A percentile compares a stretch with the other conserved stretches of the same genome.
These are phyloP conservation scores for Zaprionus nigranus DNA, from an alignment of 1,140 invertebrate species.

Conservation along the genomic window DNA sequence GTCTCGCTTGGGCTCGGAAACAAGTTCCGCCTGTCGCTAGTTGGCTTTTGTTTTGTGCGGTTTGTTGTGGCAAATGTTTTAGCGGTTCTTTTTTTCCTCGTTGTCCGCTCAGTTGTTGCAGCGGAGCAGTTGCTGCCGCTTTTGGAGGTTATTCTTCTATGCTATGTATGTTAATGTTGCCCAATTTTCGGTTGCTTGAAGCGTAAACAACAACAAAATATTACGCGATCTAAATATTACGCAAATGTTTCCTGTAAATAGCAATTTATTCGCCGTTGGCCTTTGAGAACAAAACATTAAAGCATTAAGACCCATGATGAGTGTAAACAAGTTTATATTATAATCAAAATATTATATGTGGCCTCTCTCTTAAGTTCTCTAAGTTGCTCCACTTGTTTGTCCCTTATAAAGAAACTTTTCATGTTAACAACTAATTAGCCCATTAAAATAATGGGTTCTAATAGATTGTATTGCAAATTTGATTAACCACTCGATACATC, in stretches of 20 bases:
- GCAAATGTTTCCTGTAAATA: constrained; percentile 60
- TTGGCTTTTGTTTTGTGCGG: constrained; percentile 23
- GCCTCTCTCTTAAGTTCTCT: too few relatives aligned
- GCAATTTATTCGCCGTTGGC: neutral
- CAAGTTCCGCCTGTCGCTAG: constrained; percentile 56
- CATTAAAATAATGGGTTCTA: neutral
- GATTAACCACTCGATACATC: constrained; percentile 23
- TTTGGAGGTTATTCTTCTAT: constrained; percentile 66
- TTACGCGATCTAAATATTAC: constrained; percentile 44
- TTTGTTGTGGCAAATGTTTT: constrained; percentile 49
- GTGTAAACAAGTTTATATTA: neutral
- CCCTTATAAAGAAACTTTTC: neutral
- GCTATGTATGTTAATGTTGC: constrained; percentile 26
- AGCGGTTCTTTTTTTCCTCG: constrained; percentile 54
- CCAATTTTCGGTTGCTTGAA: constrained; percentile 57
- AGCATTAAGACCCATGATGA: neutral
- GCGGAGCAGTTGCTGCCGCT: constrained; percentile 15
- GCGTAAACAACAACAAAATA: constrained; percentile 43
- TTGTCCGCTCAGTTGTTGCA: constrained; percentile 25
- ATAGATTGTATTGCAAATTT: constrained; percentile 13
- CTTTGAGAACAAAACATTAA: constrained; percentile 8
- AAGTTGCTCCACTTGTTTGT: neutral
- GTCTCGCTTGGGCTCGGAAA: constrained; percentile 41
- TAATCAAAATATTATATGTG: neutral
- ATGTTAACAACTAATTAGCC: neutral